Evolutionary conservation across 1,140 invertebrate species (phyloP).

Genomic region (Drosophila repleta): DNA sequence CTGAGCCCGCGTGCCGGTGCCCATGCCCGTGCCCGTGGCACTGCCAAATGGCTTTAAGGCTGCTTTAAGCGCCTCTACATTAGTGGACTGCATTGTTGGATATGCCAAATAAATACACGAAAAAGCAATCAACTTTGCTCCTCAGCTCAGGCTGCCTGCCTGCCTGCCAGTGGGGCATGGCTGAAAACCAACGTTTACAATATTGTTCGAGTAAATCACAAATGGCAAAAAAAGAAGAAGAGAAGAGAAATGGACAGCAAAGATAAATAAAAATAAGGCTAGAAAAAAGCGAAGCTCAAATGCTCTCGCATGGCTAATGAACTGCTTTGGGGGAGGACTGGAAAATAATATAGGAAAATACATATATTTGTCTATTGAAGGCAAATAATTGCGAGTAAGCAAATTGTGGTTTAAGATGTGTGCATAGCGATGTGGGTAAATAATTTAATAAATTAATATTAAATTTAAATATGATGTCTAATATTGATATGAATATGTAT

Average conservation of each 20-base stretch:
- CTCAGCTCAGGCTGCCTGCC: neutral
- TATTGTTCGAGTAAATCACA: slow-evolving; percentile 27
- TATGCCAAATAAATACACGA: slow-evolving; percentile 73
- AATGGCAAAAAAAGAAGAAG: slow-evolving; percentile 27
- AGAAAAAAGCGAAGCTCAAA: neutral
- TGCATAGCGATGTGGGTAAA: too few relatives aligned
- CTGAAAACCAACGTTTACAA: slow-evolving; percentile 43
- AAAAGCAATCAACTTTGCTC: slow-evolving; percentile 65
- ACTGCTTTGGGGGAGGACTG: neutral
- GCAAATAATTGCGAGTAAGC: neutral
- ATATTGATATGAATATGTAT: too few relatives aligned
- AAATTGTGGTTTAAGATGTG: too few relatives aligned
- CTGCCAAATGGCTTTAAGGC: slow-evolving; percentile 34
- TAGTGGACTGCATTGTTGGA: slow-evolving; percentile 26
- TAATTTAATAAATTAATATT: neutral
- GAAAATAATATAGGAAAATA: neutral
- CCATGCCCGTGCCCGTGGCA: too few relatives aligned
- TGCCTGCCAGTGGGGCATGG: slow-evolving; percentile 4
- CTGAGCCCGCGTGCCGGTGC: slow-evolving; percentile 53
- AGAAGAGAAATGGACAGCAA: slow-evolving; percentile 5
- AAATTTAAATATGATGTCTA: too few relatives aligned
- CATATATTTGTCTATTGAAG: neutral
- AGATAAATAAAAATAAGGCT: slow-evolving; percentile 31
- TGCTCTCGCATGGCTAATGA: slow-evolving; percentile 12
- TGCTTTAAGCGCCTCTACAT: slow-evolving; percentile 33